Conservation (phyloP, 2,797 vertebrate genomes). For the Eulemur albifrons region DNA sequence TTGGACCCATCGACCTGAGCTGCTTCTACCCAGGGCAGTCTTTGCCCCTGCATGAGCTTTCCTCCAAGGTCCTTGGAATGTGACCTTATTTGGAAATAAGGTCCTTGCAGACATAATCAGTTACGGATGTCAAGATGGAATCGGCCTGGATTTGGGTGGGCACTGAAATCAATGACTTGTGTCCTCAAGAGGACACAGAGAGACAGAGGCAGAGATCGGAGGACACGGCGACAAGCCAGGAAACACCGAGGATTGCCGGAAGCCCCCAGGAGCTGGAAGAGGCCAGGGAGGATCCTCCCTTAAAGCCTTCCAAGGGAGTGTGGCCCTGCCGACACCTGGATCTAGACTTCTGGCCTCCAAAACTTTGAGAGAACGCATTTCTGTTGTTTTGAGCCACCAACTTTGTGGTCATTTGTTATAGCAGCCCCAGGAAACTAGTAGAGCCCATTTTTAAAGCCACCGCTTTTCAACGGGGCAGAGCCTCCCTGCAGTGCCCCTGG, state of each 20-base stretch:
- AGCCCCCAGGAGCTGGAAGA: neutral
- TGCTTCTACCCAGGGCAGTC: neutral
- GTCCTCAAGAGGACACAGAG: neutral
- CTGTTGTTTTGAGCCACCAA: neutral
- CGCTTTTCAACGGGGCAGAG: neutral
- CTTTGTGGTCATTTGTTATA: neutral
- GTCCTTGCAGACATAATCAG: neutral
- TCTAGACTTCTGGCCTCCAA: neutral
- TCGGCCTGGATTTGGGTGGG: neutral
- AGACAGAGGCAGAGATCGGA: neutral
- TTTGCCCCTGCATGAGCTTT: rapidly evolving
- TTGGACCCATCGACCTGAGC: neutral
- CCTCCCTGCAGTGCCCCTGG: no score
- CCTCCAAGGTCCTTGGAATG: neutral
- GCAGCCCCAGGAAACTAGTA: neutral
- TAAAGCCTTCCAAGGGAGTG: rapidly evolving
- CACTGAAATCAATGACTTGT: neutral
- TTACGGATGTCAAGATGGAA: neutral
- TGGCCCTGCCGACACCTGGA: neutral
- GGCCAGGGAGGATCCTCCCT: neutral
- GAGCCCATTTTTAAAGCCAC: neutral
- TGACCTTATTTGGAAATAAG: neutral
- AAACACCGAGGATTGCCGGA: neutral
- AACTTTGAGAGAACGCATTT: neutral
- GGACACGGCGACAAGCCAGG: neutral